These are phyloP conservation scores for Amphipoea oculea DNA, from an alignment of 2,888 invertebrate species.

Conservation along the genomic window DNA sequence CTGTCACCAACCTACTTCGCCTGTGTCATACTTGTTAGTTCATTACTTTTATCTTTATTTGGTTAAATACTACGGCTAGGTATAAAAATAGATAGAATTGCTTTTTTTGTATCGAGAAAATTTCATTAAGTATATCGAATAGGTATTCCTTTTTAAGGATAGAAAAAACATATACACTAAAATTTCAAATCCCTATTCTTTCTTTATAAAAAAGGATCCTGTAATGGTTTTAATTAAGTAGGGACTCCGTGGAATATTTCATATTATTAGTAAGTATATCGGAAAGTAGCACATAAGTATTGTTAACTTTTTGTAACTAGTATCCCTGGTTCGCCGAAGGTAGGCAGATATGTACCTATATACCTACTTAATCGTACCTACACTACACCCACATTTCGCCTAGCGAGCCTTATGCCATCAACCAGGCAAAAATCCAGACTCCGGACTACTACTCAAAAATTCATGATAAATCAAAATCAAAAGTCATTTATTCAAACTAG, in stretches of 20 bases:
- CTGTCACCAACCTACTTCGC: background rate
- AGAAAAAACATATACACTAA: background rate
- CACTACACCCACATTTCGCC: background rate
- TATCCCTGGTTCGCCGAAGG: background rate
- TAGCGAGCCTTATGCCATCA: background rate
- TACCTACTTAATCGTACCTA: background rate
- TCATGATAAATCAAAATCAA: too few species aligned
- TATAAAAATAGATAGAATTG: background rate
- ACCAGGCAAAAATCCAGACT: background rate
- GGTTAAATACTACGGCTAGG: background rate
- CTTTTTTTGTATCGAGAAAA: background rate
- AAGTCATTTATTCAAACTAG: too few species aligned
- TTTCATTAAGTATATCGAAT: background rate
- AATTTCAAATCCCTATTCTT: too few species aligned
- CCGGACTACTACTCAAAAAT: background rate
- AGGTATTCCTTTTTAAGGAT: background rate
- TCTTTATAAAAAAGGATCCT: too few species aligned
- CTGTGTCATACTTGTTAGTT: conserved; percentile 1
- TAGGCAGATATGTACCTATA: background rate
- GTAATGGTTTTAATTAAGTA: background rate
- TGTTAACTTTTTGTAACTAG: too few species aligned
- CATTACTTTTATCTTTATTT: background rate
- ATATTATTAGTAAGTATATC: background rate
- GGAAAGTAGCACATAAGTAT: background rate
- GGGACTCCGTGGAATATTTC: background rate